Conservation (phyloP, 1,140 invertebrate species). For the Penaeus indicus region DNA sequence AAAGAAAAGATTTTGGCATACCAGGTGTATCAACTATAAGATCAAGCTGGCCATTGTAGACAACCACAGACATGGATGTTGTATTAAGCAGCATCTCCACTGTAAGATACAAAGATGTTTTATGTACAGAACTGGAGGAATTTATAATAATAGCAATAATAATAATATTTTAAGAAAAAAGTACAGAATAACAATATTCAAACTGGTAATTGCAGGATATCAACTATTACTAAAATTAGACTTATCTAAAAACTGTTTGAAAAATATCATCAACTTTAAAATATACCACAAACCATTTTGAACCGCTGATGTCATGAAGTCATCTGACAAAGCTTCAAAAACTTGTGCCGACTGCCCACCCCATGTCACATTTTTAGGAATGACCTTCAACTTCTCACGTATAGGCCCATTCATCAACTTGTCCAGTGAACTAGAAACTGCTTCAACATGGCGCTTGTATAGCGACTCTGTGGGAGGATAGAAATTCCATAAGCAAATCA, state of each 20-base stretch:
- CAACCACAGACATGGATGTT: conserved; percentile 44
- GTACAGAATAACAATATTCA: no score
- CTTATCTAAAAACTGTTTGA: no score
- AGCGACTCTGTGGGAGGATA: conserved; percentile 24
- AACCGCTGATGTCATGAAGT: not conserved
- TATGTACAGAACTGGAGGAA: not conserved
- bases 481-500: not conserved
- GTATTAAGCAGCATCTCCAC: conserved; percentile 34
- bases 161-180: not conserved
- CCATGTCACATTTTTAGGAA: conserved; percentile 53
- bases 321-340: no score
- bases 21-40: conserved; percentile 47
- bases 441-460: conserved; percentile 32
- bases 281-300: no score
- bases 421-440: conserved; percentile 1
- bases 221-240: no score
- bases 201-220: no score
- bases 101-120: not conserved
- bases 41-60: conserved; percentile 59
- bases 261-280: not conserved
- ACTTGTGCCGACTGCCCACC: not conserved
- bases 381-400: conserved; percentile 48
- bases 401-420: conserved; percentile 51
- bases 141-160: not conserved
- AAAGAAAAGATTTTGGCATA: not conserved